These are phyloP conservation scores for Phengaris alcon DNA, from an alignment of 2,888 invertebrate genomes.

Conservation along the genomic window DNA sequence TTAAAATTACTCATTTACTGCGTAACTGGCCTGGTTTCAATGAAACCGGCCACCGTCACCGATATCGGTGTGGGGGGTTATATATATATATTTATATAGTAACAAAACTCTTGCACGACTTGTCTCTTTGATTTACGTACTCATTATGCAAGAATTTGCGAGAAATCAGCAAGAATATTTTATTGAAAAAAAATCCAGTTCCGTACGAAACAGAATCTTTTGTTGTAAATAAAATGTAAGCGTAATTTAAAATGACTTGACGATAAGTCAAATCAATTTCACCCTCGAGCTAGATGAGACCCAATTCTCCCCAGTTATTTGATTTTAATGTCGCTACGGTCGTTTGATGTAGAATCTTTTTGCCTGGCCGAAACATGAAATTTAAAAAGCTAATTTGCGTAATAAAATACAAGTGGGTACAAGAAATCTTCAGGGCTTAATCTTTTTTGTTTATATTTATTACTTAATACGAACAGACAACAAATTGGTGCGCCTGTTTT, in stretches of 20 bases:
- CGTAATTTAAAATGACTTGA: constrained; percentile 29
- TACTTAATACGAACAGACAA: background rate
- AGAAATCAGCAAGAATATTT: background rate
- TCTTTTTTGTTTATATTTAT: constrained; percentile 18
- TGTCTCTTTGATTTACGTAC: constrained; percentile 14
- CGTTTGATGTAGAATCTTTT: constrained; percentile 23
- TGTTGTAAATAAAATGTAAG: constrained; percentile 26
- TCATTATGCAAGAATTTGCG: background rate
- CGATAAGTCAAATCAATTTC: constrained; percentile 35
- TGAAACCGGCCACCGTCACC: no score
- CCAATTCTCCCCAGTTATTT: constrained; percentile 30
- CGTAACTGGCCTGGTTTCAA: no score
- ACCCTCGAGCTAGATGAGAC: constrained; percentile 29
- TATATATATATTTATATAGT: no score
- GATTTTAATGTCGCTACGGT: constrained; percentile 27
- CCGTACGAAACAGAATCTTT: constrained; percentile 12
- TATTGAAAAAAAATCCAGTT: background rate
- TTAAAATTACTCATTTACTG: no score
- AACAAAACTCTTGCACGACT: background rate
- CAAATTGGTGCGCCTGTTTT: background rate
- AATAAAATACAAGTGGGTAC: constrained; percentile 24
- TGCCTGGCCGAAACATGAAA: constrained; percentile 25
- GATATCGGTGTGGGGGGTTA: no score
- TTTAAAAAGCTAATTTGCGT: constrained; percentile 27
- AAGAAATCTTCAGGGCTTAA: constrained; percentile 2